phyloP scores from a whole-genome alignment of 2,113 vertebrate species.

The Hystrix cristata region DNA sequence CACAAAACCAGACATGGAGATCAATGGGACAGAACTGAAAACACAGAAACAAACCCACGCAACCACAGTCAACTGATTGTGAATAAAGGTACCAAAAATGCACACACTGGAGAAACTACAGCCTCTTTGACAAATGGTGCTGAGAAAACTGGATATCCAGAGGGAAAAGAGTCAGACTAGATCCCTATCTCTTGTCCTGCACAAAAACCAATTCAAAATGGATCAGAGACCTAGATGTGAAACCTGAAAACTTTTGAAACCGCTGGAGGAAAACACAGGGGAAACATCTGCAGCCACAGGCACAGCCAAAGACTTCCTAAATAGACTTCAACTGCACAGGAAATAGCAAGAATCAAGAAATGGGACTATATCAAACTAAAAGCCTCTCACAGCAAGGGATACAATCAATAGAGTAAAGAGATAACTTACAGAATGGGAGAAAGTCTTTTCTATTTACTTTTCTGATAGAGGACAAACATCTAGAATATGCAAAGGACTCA shows the following conservation, averaged over 20 bases:
- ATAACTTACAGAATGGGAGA: neutral
- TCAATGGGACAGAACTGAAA: neutral
- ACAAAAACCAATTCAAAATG: neutral
- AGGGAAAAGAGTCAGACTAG: neutral
- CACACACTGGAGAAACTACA: neutral
- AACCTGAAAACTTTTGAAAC: neutral
- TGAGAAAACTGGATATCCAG: neutral
- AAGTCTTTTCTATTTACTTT: neutral
- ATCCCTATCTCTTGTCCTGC: neutral
- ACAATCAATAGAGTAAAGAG: neutral
- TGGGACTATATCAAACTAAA: neutral
- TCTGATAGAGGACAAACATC: neutral
- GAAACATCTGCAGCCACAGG: neutral
- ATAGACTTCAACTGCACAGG: neutral
- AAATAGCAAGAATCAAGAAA: neutral
- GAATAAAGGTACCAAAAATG: neutral
- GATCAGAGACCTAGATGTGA: neutral
- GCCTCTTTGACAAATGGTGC: neutral
- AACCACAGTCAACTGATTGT: neutral
- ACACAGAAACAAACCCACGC: neutral
- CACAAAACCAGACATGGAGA: neutral
- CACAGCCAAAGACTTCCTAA: neutral
- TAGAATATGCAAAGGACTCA: neutral
- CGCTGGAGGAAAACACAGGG: neutral
- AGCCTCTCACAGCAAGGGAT: neutral